phyloP scores from a whole-genome alignment of 2,888 invertebrate genomes.

The Drosophila percnosoma region DNA sequence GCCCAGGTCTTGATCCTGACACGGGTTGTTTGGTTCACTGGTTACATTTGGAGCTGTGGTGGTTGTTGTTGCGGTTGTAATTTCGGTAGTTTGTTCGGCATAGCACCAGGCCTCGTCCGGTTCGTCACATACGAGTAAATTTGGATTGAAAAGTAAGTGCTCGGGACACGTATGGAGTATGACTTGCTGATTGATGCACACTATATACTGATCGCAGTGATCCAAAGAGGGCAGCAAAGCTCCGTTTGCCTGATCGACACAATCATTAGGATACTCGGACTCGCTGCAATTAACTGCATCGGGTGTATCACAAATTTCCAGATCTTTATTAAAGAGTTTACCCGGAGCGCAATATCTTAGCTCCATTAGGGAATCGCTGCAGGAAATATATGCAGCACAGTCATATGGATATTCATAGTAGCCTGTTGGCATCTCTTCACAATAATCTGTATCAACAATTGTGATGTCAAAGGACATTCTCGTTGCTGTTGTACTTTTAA shows the following conservation, averaged over 20 bases:
- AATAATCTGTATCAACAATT: constrained; percentile 4
- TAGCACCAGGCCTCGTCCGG: constrained; percentile 51
- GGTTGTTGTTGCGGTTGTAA: neutral
- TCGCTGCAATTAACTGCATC: constrained; percentile 53
- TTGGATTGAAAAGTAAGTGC: constrained; percentile 51
- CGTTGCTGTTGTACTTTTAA: neutral
- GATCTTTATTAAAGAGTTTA: constrained; percentile 52
- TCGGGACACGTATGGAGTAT: constrained; percentile 44
- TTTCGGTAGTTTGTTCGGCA: constrained; percentile 11
- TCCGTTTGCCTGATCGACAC: constrained; percentile 26
- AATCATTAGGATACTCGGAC: constrained; percentile 24
- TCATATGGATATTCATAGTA: constrained; percentile 53
- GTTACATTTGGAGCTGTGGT: neutral
- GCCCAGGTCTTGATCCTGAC: constrained; percentile 24
- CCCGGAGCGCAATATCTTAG: constrained; percentile 49
- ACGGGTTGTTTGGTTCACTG: neutral
- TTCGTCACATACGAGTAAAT: constrained; percentile 60
- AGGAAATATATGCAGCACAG: constrained; percentile 60
- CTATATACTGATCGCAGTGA: constrained; percentile 61
- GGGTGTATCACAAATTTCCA: constrained; percentile 68
- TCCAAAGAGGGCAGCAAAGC: constrained; percentile 47
- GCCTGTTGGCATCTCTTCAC: constrained; percentile 21
- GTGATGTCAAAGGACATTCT: neutral
- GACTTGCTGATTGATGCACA: constrained; percentile 45
- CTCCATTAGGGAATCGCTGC: constrained; percentile 33